These are phyloP conservation scores for Lepidocyrtinus sp. DNA, from an alignment of 2,888 invertebrate genomes.

Conservation along the genomic window DNA sequence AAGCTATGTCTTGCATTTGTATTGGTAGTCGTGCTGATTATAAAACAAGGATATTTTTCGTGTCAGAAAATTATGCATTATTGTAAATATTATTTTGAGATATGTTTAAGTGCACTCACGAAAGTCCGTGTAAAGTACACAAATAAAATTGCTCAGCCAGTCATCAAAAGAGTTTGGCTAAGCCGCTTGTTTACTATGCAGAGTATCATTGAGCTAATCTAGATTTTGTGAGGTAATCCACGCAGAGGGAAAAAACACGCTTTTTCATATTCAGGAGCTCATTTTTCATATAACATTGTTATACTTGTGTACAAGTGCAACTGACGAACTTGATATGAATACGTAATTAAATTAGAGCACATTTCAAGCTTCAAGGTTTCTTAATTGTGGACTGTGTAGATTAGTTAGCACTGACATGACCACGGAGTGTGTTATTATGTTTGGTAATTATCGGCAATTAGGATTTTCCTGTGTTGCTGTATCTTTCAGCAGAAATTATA, in stretches of 20 bases:
- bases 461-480: slow-evolving; percentile 52
- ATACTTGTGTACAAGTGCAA: slow-evolving; percentile 33
- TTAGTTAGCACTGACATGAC: slow-evolving; percentile 59
- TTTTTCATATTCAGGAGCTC: not conserved
- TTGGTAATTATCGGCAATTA: slow-evolving; percentile 56
- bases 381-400: slow-evolving; percentile 50
- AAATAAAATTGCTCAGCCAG: too few relatives aligned
- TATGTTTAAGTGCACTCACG: too few relatives aligned
- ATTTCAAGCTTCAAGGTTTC: slow-evolving; percentile 59
- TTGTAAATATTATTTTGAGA: too few relatives aligned
- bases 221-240: too few relatives aligned
- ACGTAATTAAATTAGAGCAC: slow-evolving; percentile 60
- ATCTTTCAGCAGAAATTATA: slow-evolving; percentile 51
- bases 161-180: too few relatives aligned
- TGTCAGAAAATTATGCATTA: not conserved
- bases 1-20: not conserved
- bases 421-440: slow-evolving; percentile 57
- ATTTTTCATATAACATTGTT: slow-evolving; percentile 24
- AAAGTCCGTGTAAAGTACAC: too few relatives aligned
- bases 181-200: too few relatives aligned
- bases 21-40: not conserved
- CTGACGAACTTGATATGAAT: slow-evolving; percentile 58
- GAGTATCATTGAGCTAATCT: not conserved
- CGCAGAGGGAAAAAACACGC: too few relatives aligned
- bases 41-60: not conserved